Conservation (phyloP, 2,888 invertebrate species). For the Habrosyne pyritoides region DNA sequence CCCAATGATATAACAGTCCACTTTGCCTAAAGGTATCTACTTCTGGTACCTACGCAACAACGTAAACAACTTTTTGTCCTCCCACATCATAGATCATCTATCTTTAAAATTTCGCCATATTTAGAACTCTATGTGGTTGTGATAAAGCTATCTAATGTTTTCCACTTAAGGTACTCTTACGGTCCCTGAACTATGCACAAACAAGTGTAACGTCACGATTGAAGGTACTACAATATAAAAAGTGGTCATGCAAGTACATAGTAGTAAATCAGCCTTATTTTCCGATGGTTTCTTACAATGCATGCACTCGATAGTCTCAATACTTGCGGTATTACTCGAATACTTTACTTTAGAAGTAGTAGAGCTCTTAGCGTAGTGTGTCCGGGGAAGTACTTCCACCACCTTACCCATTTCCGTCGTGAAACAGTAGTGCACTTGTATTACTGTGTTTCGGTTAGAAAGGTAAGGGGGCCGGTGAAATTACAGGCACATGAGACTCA, state of each 20-base stretch:
- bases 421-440: too few relatives aligned
- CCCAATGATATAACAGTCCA: constrained; percentile 21
- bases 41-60: constrained; percentile 27
- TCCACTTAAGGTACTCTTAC: not conserved
- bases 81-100: constrained; percentile 15
- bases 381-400: too few relatives aligned
- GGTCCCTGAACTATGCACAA: not conserved
- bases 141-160: not conserved
- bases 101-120: not conserved
- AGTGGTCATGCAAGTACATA: not conserved
- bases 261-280: not conserved
- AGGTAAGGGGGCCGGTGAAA: too few relatives aligned
- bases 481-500: too few relatives aligned
- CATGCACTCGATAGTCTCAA: not conserved
- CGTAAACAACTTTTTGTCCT: constrained; percentile 53
- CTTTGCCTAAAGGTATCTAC: constrained; percentile 16
- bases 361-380: too few relatives aligned
- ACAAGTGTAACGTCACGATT: constrained; percentile 2
- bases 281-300: not conserved
- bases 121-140: not conserved
- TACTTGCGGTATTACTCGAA: too few relatives aligned
- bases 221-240: not conserved
- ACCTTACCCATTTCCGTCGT: too few relatives aligned
- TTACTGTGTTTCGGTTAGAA: too few relatives aligned
- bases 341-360: too few relatives aligned